phyloP scores from a whole-genome alignment of 2,113 vertebrate species.

The Osmerus eperlanus region DNA sequence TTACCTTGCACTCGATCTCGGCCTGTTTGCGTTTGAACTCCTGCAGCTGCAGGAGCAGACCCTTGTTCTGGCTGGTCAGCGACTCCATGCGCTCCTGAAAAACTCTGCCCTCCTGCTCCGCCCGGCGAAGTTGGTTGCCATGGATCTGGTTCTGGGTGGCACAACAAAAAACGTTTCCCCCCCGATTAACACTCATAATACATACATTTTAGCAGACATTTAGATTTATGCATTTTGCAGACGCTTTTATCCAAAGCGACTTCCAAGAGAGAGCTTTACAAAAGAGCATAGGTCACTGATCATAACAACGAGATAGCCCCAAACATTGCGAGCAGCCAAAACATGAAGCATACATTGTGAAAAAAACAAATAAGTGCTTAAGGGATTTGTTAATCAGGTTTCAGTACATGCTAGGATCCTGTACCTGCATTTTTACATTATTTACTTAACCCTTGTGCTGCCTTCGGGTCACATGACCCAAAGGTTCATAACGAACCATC shows the following conservation, averaged over 20 bases:
- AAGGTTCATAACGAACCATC: no score
- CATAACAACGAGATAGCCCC: no score
- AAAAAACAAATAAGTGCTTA: no score
- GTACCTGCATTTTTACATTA: neutral
- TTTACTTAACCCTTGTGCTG: no score
- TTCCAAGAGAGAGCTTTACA: no score
- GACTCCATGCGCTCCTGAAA: slow-evolving; percentile 80
- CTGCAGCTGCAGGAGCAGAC: slow-evolving; percentile 79
- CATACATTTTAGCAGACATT: neutral
- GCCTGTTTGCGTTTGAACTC: slow-evolving; percentile 90
- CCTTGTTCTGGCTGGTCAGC: slow-evolving; percentile 87
- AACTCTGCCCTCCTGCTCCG: slow-evolving; percentile 80
- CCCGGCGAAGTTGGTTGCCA: slow-evolving; percentile 87
- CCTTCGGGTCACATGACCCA: no score
- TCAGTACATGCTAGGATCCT: neutral
- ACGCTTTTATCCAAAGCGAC: no score
- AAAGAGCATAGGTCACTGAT: no score
- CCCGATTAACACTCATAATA: neutral
- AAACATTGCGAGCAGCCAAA: no score
- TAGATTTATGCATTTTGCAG: no score
- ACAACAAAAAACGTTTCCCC: neutral
- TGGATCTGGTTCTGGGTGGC: slow-evolving; percentile 88
- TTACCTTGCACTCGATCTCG: slow-evolving; percentile 96
- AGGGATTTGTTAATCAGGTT: neutral
- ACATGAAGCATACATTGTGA: no score